Base-by-base conservation (phyloP, 2,113 vertebrate genomes). In the Seriola dumerili region DNA sequence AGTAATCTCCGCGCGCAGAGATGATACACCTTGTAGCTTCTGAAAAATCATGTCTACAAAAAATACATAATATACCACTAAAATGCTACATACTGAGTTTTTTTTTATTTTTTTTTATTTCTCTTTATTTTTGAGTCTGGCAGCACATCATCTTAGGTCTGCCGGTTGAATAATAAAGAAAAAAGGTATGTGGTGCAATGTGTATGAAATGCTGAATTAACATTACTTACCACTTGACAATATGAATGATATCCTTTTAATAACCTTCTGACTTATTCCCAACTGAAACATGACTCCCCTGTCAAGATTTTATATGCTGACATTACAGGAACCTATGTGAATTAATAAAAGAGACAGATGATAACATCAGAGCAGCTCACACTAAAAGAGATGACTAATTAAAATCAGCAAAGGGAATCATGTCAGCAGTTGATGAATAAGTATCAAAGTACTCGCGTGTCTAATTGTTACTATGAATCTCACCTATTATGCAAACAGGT, bases 381-480 rank as follows among this genome's bases (percentile, higher is more conserved):
- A 42, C 64, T 85, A 72, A 80, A 63, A 54, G 80, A 85, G 88
- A 85, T 87, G 74, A 78, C 81, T 92, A 79, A 93, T 94, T 93
- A 85, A 87, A 89, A 87, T 69, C 78, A 72, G 84, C 72, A 84
- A 81, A 83, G 85, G 72, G 81, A 88, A 94, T 90, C 72, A 73
- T 89, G 88, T 92, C 86, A 90, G 90, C 84, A 67, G 76, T 54
- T 91, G 89, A 91, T 89, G 84, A 89, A 89, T 90, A 86, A 83
- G 78, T 82, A 91, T 91, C 87, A 89, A 83, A 89, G 76, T 38
- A 80, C 55, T 71, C 8, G 32, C 50, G 80, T 57, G 70, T 84
- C 29, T 79, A 83, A 86, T 86, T 89, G 82, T 89, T 76, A 16
- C 42, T 16, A 58, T 80, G 71, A 72, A 70, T 79, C 66, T 83